Evolutionary conservation across 1,140 invertebrate genomes (phyloP).

Genomic region (Acromyrmex echinatior): DNA sequence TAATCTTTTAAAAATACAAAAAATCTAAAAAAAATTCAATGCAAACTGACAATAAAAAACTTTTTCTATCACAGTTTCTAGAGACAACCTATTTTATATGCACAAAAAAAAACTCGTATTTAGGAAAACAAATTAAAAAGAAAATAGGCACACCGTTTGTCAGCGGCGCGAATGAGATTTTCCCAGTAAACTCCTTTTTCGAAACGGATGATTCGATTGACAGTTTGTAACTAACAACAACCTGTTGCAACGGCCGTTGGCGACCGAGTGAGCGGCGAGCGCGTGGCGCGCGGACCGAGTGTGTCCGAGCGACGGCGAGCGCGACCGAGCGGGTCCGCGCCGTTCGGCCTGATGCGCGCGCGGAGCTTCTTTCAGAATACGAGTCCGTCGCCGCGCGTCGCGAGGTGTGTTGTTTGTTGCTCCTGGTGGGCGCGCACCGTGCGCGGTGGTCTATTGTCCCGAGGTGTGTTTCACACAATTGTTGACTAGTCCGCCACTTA

Average conservation of each 20-base stretch:
- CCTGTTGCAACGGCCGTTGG: conserved; percentile 59
- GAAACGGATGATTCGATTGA: conserved; percentile 26
- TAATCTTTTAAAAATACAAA: neutral
- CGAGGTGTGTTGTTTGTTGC: conserved; percentile 58
- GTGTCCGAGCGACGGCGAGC: conserved; percentile 55
- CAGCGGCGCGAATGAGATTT: neutral
- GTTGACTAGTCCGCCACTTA: conserved; percentile 46
- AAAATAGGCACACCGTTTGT: neutral
- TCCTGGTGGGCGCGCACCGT: conserved; percentile 25
- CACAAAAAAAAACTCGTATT: neutral
- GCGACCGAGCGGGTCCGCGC: conserved; percentile 55
- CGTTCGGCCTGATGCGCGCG: conserved; percentile 40
- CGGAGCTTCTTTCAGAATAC: conserved; percentile 52
- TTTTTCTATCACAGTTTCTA: conserved; percentile 6
- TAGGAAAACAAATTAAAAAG: neutral
- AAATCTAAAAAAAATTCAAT: too few species aligned
- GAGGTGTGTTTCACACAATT: conserved; percentile 55
- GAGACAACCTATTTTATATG: neutral
- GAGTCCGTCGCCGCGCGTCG: conserved; percentile 42
- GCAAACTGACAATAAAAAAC: neutral
- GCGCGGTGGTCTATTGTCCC: conserved; percentile 46
- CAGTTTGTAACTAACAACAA: conserved; percentile 8
- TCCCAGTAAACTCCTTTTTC: neutral
- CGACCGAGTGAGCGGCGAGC: conserved; percentile 47
- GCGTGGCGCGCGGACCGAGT: conserved; percentile 60